Evolutionary conservation across 1,140 invertebrate species (phyloP), one percentile per base, ranked within the genome.

Genomic region (Phenacoccus solenopsis): DNA sequence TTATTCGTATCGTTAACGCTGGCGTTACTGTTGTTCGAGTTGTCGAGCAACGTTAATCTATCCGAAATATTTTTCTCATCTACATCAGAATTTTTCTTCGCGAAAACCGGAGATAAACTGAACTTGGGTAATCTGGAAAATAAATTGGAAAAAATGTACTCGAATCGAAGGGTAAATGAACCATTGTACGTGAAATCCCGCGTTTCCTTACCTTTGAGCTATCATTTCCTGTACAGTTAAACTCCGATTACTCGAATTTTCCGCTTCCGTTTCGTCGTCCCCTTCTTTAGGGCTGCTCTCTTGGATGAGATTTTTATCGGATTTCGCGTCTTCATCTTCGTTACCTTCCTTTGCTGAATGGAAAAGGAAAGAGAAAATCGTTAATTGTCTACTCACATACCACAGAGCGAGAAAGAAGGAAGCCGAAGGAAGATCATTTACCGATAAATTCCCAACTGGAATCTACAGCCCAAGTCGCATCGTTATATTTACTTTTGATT

Each of bases 381-480:
- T 73, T 13, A 64, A 64, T 10, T 64, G 21, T 13, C 12, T 10
- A 24, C 10, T 10, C 12, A 16, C 59, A 24, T 64, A n/a, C n/a
- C n/a, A n/a, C n/a, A n/a, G n/a, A n/a, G n/a, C n/a, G n/a, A n/a
- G n/a, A n/a, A n/a, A n/a, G n/a, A n/a, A n/a, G n/a, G n/a, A n/a
- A n/a, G n/a, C n/a, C n/a, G n/a, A n/a, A n/a, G n/a, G n/a, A n/a
- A n/a, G n/a, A n/a, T n/a, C n/a, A n/a, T n/a, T n/a, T 82, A 86
- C 88, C 88, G 77, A 91, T 88, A 75, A 91, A 93, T 77, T 91
- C 89, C 90, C 90, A 92, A 75, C 89, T 90, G 70, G 88, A 90
- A 79, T 92, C 90, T 28, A 93, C 83, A 69, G 89, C 85, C 90
- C 90, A 93, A 9, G 85, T 87, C 25, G 86, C 85, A 72, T 89